Base-by-base conservation (phyloP, 2,113 vertebrate genomes). In the Hemiscyllium ocellatum region DNA sequence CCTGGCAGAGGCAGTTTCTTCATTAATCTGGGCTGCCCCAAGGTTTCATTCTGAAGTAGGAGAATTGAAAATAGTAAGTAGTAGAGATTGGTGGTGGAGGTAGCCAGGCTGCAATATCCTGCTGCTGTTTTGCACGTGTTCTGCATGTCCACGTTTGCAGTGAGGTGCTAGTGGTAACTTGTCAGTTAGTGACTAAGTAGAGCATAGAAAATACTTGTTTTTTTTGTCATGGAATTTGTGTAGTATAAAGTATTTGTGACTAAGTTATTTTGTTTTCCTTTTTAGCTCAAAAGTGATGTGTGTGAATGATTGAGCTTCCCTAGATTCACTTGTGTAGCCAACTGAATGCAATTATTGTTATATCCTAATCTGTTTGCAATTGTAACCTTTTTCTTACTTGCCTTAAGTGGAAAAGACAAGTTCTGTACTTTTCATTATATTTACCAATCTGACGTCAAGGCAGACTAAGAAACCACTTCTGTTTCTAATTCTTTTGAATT, bases 1-100 rank as follows among this genome's bases (percentile, higher is more conserved):
- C 65, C 96, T 99, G 95, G 98, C 99, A 96, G 99, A 99, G 97
- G 98, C 99, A 0, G 98, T 99, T 22, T 99, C 99, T 37, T 99
- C 99, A 0, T 97, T 99, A 89, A 99, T 99, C 96, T 99, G 99
- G 99, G 99, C 99, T 96, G 98, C 99, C 66, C 99, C 99, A 96
- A 98, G 98, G 56, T 98, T 99, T 10, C 99, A 99, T 96, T 97
- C 98, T 0, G 99, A 99, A 97, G 98, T 99, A 95, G 96, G 97
- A 0, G 99, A 99, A 96, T 97, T 99, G 96, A 99, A 99, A 97
- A 98, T 97, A 96, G 99, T 99, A 97, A 98, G 98, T 98, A 96
- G 61, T 52, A 24, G 19, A 37, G 52, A 80, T 24, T 85, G 94
- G 22, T 33, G 42, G 17, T 52, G 94, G 68, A 52, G 42, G 17